phyloP scores from a whole-genome alignment of 1,140 invertebrate species.

The Helicoverpa zea region DNA sequence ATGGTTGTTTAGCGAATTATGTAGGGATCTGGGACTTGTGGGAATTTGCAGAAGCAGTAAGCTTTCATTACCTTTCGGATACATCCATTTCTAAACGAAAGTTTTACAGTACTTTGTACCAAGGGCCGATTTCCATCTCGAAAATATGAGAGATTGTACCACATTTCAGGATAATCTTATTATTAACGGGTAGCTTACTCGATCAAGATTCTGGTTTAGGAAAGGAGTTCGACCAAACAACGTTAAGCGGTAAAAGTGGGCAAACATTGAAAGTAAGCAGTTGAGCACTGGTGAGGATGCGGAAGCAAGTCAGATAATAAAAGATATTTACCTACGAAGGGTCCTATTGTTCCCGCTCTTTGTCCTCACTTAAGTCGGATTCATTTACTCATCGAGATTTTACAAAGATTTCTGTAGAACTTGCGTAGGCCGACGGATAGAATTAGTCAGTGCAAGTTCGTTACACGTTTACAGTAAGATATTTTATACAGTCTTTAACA shows the following conservation, averaged over 20 bases:
- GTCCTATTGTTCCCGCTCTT: constrained; percentile 59
- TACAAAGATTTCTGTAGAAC: constrained; percentile 48
- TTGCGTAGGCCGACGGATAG: constrained; percentile 4
- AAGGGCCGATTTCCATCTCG: background rate
- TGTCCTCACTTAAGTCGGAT: constrained; percentile 53
- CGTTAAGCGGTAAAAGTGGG: constrained; percentile 38
- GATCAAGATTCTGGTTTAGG: constrained; percentile 13
- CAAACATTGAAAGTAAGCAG: constrained; percentile 48
- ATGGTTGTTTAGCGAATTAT: constrained; percentile 45
- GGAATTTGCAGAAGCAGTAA: background rate
- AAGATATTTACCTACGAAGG: constrained; percentile 61
- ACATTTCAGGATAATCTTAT: constrained; percentile 25
- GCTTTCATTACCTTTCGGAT: constrained; percentile 42
- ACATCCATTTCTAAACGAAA: constrained; percentile 36
- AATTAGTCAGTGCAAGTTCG: background rate
- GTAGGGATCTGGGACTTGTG: constrained; percentile 26
- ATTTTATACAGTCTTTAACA: too few relatives aligned
- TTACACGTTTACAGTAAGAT: background rate
- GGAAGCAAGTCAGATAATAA: constrained; percentile 61
- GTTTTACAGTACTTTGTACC: background rate
- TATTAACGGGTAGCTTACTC: constrained; percentile 16
- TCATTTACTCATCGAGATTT: constrained; percentile 58
- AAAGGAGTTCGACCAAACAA: constrained; percentile 16
- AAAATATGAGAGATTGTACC: background rate
- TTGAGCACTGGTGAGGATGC: constrained; percentile 31